Evolutionary conservation across 1,140 invertebrate species (phyloP).

Genomic region (Orchesella cincta): DNA sequence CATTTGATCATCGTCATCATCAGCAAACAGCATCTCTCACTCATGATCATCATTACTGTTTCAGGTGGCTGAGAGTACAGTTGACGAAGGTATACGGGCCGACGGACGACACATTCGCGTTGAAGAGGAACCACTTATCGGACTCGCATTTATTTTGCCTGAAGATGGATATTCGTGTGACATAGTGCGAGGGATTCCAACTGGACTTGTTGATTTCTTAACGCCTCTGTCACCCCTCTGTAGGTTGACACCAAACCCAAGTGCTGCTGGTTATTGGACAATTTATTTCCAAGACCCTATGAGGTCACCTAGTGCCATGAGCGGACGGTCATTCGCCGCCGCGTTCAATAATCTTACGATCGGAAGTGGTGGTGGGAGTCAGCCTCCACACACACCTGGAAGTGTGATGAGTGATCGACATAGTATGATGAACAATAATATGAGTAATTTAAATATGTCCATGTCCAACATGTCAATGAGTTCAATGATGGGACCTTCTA

Average conservation of each 20-base stretch:
- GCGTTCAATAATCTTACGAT: constrained; percentile 37
- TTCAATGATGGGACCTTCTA: neutral
- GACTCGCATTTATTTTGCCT: constrained; percentile 87
- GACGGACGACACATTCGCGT: constrained; percentile 80
- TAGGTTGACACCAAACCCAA: constrained; percentile 82
- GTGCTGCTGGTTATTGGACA: constrained; percentile 69
- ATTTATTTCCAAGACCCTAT: constrained; percentile 51
- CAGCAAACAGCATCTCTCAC: neutral
- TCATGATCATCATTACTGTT: constrained; percentile 34
- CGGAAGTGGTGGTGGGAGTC: constrained; percentile 18
- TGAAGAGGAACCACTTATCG: constrained; percentile 80
- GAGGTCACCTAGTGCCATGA: constrained; percentile 51
- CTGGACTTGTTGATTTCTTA: constrained; percentile 89
- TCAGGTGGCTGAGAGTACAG: constrained; percentile 83
- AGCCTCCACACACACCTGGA: constrained; percentile 17
- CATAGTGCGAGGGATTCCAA: constrained; percentile 86
- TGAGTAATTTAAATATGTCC: constrained; percentile 22
- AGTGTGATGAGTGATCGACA: constrained; percentile 36
- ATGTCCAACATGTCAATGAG: constrained; percentile 13
- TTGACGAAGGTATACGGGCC: constrained; percentile 84
- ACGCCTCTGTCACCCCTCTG: constrained; percentile 84
- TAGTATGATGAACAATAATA: constrained; percentile 38
- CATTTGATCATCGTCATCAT: constrained; percentile 22
- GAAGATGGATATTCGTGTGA: constrained; percentile 98
- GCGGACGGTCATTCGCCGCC: constrained; percentile 47